Base-by-base conservation (phyloP, 2,888 invertebrate genomes). In the Idaea dimidiata region DNA sequence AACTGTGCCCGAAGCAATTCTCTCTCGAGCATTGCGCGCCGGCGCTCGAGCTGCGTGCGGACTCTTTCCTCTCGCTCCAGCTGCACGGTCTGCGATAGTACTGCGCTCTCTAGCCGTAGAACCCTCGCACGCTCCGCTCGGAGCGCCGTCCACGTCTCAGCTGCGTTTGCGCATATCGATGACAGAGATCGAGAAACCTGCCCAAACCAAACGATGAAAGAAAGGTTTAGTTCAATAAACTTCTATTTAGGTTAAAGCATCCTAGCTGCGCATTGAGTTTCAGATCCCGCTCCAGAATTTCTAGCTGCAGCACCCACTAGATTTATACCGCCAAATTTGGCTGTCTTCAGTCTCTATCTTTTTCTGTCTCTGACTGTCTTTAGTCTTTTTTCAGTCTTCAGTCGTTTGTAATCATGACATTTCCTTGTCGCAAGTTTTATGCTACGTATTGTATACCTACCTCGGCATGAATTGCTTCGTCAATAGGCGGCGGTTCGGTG, bases 81-180 rank as follows among this genome's bases (percentile, higher is more conserved):
- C 69, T 91, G 90, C 60, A 86, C 65, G 65, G 81, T 85, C 74
- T 91, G 91, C 32, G 87, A 81, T 16, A 89, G 72, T 62, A 92
- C 85, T 0, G 89, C 87, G 57, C 87, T 84, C 75, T 92, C 91
- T 59, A 92, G 76, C 6, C 82, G 80, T 6, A 89, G 75, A 33
- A 91, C 89, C 3, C 89, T 88, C 54, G 86, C 82, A 1, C 93
- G 77, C 72, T 93, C 92, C 5, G 81, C 80, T 0, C 86, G 81
- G 61, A 92, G 67, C 1, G 91, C 88, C 0, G 87, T 80, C 90
- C 91, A 91, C 5, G 88, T 88, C 17, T 88, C 86, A 2, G 85
- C 83, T n/a, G 87, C 83, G 65, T 72, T 79, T 3, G 82, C 79
- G 66, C 88, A 88, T 55, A 89, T 71, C 2, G 84, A 82, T 32